Conservation (phyloP, 2,797 vertebrate species). For the Pangasius larnaudii region DNA sequence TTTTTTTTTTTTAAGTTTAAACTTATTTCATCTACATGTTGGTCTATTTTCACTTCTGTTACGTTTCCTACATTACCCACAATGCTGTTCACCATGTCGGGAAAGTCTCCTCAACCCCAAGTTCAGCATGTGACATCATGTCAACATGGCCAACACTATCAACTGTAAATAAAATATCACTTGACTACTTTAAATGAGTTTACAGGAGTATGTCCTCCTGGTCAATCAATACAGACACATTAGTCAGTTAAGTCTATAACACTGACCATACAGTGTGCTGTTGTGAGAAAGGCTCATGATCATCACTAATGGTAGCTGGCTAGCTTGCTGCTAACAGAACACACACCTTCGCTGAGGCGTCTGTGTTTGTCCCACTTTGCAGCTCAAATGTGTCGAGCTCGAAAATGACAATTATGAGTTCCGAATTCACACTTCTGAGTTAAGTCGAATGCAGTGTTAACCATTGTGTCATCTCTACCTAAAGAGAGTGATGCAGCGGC, state of each 20-base stretch:
- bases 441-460: neutral
- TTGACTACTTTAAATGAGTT: neutral
- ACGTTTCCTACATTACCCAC: neutral
- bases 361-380: neutral
- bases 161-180: neutral
- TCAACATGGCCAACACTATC: neutral
- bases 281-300: neutral
- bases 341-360: neutral
- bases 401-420: neutral
- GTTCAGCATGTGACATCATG: neutral
- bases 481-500: neutral
- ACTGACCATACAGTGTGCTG: neutral
- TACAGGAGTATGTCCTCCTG: neutral
- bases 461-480: neutral
- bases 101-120: neutral
- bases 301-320: neutral
- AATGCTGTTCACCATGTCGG: neutral
- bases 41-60: neutral
- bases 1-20: neutral
- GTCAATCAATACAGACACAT: neutral
- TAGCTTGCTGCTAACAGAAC: neutral
- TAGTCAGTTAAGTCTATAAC: neutral
- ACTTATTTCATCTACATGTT: neutral
- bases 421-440: neutral
- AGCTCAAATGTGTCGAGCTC: neutral